These are phyloP conservation scores for Cryptocephalus moraei DNA, from an alignment of 2,888 invertebrate species.

Conservation along the genomic window DNA sequence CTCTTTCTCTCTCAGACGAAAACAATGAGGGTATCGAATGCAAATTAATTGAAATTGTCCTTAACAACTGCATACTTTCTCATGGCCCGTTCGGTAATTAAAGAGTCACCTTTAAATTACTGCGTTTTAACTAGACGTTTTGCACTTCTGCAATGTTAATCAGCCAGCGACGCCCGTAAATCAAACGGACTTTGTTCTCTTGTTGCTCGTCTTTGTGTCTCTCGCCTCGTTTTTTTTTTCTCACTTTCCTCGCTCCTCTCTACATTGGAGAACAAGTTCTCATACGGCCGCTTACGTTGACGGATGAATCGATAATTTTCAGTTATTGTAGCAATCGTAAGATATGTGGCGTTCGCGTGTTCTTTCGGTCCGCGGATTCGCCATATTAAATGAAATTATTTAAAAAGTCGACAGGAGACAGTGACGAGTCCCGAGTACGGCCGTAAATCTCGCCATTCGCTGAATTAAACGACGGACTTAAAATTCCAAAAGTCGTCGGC, in stretches of 20 bases:
- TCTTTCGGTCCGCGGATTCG: too few relatives aligned
- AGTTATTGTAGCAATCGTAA: too few relatives aligned
- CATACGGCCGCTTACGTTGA: too few relatives aligned
- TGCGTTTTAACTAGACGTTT: constrained; percentile 12
- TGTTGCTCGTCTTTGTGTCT: too few relatives aligned
- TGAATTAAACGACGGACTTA: constrained; percentile 24
- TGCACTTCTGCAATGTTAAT: constrained; percentile 20
- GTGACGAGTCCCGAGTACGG: constrained; percentile 26
- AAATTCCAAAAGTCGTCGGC: constrained; percentile 21
- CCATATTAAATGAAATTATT: constrained; percentile 17
- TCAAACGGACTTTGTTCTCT: neutral
- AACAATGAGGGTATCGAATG: constrained; percentile 19
- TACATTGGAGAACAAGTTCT: too few relatives aligned
- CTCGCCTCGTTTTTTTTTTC: too few relatives aligned
- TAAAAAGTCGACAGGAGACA: constrained; percentile 12
- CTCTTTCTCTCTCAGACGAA: neutral
- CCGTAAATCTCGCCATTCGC: constrained; percentile 29
- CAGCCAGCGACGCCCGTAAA: constrained; percentile 8
- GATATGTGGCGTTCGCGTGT: too few relatives aligned
- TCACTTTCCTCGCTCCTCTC: too few relatives aligned
- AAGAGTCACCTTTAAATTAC: constrained; percentile 3
- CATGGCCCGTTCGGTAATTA: constrained; percentile 17
- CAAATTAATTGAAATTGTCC: constrained; percentile 30
- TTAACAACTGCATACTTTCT: constrained; percentile 24
- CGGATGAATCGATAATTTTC: too few relatives aligned